Evolutionary conservation across 2,113 vertebrate genomes (phyloP).

Genomic region (Cinclus cinclus): DNA sequence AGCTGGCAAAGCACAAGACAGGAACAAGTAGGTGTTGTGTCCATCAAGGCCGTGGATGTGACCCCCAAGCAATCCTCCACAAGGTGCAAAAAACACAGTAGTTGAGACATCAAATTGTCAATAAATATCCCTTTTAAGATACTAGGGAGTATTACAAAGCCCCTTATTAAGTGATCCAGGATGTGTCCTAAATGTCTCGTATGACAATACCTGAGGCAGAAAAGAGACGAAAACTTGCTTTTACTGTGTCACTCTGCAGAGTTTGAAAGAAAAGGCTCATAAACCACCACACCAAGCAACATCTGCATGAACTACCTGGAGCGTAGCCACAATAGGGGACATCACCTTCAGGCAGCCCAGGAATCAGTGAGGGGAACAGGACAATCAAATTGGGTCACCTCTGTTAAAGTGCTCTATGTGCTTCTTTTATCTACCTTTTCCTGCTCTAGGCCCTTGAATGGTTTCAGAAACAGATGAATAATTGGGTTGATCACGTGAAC

Average conservation of each 20-base stretch:
- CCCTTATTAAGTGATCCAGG: background rate
- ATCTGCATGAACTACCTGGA: background rate
- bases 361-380: background rate
- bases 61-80: background rate
- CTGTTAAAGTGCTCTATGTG: background rate
- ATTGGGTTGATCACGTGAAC: fast-evolving
- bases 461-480: background rate
- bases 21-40: background rate
- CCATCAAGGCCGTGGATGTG: background rate
- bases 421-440: background rate
- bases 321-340: background rate
- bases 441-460: fast-evolving
- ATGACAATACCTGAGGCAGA: background rate
- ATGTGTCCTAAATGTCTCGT: background rate
- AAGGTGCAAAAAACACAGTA: background rate
- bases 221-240: background rate
- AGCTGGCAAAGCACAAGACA: background rate
- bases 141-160: background rate
- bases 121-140: background rate
- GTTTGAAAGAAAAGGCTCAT: background rate
- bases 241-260: background rate
- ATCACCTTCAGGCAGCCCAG: background rate
- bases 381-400: background rate
- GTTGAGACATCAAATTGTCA: background rate
- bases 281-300: background rate